Base-by-base conservation (phyloP, 2,797 vertebrate genomes). In the Enteromius argenteus region DNA sequence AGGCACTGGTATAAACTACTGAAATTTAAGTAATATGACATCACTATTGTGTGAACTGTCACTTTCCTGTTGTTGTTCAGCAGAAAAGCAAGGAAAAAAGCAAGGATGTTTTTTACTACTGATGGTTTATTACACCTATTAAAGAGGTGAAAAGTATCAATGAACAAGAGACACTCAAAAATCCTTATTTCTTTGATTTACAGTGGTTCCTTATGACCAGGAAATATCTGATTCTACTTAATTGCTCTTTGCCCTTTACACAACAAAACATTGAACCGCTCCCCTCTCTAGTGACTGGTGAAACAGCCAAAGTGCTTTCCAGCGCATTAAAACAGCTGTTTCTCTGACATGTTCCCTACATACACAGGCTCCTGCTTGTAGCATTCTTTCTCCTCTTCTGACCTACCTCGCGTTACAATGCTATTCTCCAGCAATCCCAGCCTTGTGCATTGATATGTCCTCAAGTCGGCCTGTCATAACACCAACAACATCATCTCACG, bases 341-440 rank as follows among this genome's bases (percentile, higher is more conserved):
- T 73, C 69, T 71, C 69, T 51, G 69, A 80, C 68, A 77, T 23
- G 56, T 64, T 74, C 14, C 23, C 37, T 13, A 66, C n/a, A 76
- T 5, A 74, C 84, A 86, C 88, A 89, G 77, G 85, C 75, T 83
- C 14, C 64, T 30, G 86, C 88, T 88, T 77, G 89, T 72, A 82
- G 72, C 81, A 86, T 90, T 89, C 80, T 42, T 71, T 27, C 23
- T 76, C 5, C 39, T 5, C 9, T 4, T 80, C 49, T 60, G 58
- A 78, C 37, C 51, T 60, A 71, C 42, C 73, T 64, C 53, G 23
- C 19, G 14, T 15, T 39, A 75, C 21, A 75, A 51, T 37, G 11
- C 49, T 46, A 62, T 51, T 73, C 44, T 56, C 32, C 27, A 44
- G 44, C 19, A 72, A 56, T 37, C 42, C 76, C 75, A 72, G 53